Evolutionary conservation across 1,140 invertebrate species (phyloP).

Genomic region (Pollicipes pollicipes): DNA sequence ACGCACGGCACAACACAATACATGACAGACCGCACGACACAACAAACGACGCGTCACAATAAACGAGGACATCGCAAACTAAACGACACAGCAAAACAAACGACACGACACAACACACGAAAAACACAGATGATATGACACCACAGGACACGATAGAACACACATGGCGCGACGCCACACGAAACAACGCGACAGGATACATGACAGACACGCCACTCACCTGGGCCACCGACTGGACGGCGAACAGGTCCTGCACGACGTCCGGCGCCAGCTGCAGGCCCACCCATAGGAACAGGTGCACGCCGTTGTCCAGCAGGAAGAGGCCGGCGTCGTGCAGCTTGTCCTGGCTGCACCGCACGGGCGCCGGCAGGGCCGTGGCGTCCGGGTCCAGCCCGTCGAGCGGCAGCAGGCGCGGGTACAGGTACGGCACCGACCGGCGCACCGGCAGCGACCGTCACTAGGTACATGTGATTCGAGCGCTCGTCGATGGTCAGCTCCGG

Average conservation of each 20-base stretch:
- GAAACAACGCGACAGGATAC: too few relatives aligned
- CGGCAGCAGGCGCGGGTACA: slow-evolving; percentile 76
- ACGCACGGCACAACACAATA: too few relatives aligned
- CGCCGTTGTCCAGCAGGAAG: slow-evolving; percentile 84
- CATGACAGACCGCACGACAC: too few relatives aligned
- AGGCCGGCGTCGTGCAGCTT: slow-evolving; percentile 73
- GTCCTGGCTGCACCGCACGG: slow-evolving; percentile 67
- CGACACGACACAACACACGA: too few relatives aligned
- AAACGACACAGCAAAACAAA: too few relatives aligned
- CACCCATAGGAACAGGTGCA: slow-evolving; percentile 90
- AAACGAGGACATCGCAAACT: too few relatives aligned
- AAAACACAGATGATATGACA: too few relatives aligned
- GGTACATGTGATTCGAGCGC: slow-evolving; percentile 72
- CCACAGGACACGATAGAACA: too few relatives aligned
- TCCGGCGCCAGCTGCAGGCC: slow-evolving; percentile 52
- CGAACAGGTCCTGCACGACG: slow-evolving; percentile 72
- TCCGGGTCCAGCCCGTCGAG: slow-evolving; percentile 36
- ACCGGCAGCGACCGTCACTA: slow-evolving; percentile 67
- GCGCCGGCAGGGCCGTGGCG: slow-evolving; percentile 34
- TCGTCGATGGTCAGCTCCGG: slow-evolving; percentile 59
- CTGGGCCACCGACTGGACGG: slow-evolving; percentile 55
- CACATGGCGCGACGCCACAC: too few relatives aligned
- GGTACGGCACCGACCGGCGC: slow-evolving; percentile 53
- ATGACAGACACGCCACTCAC: too few relatives aligned
- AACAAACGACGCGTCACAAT: too few relatives aligned